Evolutionary conservation across 2,888 invertebrate genomes (phyloP).

Genomic region (Antitype chi): DNA sequence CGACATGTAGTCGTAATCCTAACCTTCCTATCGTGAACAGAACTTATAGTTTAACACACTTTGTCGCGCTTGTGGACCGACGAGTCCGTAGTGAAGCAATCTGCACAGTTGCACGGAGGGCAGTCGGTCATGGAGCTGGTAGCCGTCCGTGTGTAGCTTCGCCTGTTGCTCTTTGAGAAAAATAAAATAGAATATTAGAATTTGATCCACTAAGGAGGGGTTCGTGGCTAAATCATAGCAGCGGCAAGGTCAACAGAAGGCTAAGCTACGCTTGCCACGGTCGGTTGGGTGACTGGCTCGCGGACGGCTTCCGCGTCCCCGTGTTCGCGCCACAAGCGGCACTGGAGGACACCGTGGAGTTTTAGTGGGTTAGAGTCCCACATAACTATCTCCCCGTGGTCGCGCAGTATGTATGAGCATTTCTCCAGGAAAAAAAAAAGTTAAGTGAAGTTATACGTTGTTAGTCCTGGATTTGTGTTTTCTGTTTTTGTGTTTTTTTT

Average conservation of each 20-base stretch:
- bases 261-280: background rate
- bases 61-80: background rate
- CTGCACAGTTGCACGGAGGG: conserved; percentile 8
- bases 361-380: too few relatives aligned
- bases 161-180: background rate
- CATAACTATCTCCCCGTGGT: too few relatives aligned
- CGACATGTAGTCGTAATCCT: background rate
- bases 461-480: too few relatives aligned
- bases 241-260: too few relatives aligned
- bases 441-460: too few relatives aligned
- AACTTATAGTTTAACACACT: background rate
- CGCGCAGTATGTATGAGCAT: too few relatives aligned
- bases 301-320: too few relatives aligned
- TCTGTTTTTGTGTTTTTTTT: too few relatives aligned
- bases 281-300: background rate
- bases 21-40: background rate
- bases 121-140: accelerated
- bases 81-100: background rate
- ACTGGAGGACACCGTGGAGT: too few relatives aligned
- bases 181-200: background rate
- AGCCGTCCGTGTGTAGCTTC: too few relatives aligned
- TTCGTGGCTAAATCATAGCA: background rate
- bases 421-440: too few relatives aligned
- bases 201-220: background rate
- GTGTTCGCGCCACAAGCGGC: too few relatives aligned